Conservation (phyloP, 2,888 invertebrate species). For the Pinctada fucata region DNA sequence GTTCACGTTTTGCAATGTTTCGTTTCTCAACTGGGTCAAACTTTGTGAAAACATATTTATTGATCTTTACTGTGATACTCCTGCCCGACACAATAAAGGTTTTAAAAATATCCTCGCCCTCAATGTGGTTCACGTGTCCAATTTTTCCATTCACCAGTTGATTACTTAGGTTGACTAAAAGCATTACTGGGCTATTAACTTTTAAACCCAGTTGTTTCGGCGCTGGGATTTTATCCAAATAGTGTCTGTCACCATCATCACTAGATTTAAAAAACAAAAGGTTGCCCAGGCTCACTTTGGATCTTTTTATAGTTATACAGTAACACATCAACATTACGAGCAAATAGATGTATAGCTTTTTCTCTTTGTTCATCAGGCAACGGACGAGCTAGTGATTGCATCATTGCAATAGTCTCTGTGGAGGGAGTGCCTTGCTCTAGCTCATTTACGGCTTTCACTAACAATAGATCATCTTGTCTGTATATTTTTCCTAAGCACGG, state of each 20-base stretch:
- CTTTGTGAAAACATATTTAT: constrained; percentile 4
- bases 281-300: too few relatives aligned
- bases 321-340: constrained; percentile 28
- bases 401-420: constrained; percentile 11
- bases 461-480: constrained; percentile 5
- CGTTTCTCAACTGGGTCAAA: background rate
- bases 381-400: constrained; percentile 19
- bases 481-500: background rate
- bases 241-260: background rate
- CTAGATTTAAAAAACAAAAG: constrained; percentile 1
- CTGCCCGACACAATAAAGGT: background rate
- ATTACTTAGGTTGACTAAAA: constrained; percentile 26
- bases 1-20: constrained; percentile 15
- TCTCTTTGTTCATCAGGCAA: background rate
- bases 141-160: constrained; percentile 28
- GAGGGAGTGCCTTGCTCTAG: constrained; percentile 19
- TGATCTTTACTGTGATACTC: background rate
- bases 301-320: constrained; percentile 22
- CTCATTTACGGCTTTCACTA: constrained; percentile 21
- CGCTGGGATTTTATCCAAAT: background rate
- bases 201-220: constrained; percentile 23
- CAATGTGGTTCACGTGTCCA: constrained; percentile 18
- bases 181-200: constrained; percentile 25
- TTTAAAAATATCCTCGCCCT: constrained; percentile 9
- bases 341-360: constrained; percentile 17